A percentile compares a stretch with the other conserved stretches of the same genome.
These are phyloP conservation scores for Phaethon lepturus DNA, from an alignment of 2,113 vertebrate species.

Conservation along the genomic window DNA sequence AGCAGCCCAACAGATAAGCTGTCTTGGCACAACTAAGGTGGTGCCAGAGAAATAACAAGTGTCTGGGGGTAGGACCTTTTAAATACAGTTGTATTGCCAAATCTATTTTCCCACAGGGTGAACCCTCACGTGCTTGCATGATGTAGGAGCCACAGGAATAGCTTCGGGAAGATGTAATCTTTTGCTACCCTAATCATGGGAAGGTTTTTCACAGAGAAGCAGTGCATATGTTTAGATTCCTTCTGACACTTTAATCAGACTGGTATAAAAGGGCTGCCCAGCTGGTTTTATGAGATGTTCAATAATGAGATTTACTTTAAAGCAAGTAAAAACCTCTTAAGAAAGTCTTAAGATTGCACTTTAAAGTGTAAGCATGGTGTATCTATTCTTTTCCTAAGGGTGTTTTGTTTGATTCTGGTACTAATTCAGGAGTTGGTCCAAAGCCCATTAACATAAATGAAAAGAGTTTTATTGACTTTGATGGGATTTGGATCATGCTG, in stretches of 20 bases:
- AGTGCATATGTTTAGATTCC: not conserved
- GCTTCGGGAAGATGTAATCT: not conserved
- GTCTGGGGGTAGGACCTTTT: not conserved
- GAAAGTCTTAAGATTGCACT: slow-evolving; percentile 27
- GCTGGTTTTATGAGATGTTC: not conserved
- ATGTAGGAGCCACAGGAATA: not conserved
- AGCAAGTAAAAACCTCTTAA: not conserved
- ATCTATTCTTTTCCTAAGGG: not conserved
- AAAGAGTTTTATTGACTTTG: slow-evolving; percentile 67
- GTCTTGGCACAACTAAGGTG: not conserved
- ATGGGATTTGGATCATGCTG: slow-evolving; percentile 49
- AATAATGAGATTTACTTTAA: slow-evolving; percentile 26
- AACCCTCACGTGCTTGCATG: fast-evolving
- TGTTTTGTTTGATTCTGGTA: slow-evolving; percentile 54
- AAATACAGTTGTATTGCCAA: not conserved
- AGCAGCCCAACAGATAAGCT: not conserved
- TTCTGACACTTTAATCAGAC: not conserved
- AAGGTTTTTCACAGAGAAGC: not conserved
- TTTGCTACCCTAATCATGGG: not conserved
- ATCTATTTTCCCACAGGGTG: not conserved
- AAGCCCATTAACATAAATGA: slow-evolving; percentile 46
- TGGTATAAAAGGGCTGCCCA: not conserved
- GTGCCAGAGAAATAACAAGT: not conserved
- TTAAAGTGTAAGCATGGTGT: not conserved
- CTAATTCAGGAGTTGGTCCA: slow-evolving; percentile 44